These are phyloP conservation scores for Oxytorus armatus DNA, from an alignment of 2,888 invertebrate species.

Conservation along the genomic window DNA sequence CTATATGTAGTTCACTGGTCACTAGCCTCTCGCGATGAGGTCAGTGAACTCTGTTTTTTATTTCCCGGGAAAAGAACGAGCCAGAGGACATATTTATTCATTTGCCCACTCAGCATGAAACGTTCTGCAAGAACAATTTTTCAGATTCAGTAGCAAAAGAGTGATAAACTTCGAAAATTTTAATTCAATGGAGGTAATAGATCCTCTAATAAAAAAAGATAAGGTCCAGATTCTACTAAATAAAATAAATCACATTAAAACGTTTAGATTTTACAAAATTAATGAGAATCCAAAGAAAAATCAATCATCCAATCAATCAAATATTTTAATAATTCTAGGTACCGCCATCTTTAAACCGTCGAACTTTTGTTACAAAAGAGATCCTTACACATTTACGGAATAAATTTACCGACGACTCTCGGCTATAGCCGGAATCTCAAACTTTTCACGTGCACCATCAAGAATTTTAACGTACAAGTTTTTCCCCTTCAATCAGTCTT, in stretches of 20 bases:
- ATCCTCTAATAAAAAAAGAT: neutral
- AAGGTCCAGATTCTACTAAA: neutral
- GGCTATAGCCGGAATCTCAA: neutral
- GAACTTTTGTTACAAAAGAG: neutral
- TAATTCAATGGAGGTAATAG: neutral
- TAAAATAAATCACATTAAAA: neutral
- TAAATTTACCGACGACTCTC: neutral
- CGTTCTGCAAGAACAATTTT: neutral
- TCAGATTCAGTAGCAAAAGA: neutral
- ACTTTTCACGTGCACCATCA: neutral
- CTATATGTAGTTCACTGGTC: conserved; percentile 33
- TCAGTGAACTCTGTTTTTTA: conserved; percentile 16
- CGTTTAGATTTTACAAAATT: no score
- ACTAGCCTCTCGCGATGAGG: conserved; percentile 19
- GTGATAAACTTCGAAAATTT: neutral
- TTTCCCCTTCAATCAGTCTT: conserved; percentile 1
- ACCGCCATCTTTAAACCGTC: no score
- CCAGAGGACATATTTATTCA: neutral
- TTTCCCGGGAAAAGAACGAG: conserved; percentile 15
- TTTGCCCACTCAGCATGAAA: neutral
- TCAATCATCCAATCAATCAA: no score
- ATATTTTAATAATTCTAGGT: no score
- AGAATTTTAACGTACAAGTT: neutral
- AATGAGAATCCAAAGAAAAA: no score
- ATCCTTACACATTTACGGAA: neutral